Evolutionary conservation across 2,888 invertebrate genomes (phyloP).

Genomic region (Pseudococcus jackbeardsleyi): DNA sequence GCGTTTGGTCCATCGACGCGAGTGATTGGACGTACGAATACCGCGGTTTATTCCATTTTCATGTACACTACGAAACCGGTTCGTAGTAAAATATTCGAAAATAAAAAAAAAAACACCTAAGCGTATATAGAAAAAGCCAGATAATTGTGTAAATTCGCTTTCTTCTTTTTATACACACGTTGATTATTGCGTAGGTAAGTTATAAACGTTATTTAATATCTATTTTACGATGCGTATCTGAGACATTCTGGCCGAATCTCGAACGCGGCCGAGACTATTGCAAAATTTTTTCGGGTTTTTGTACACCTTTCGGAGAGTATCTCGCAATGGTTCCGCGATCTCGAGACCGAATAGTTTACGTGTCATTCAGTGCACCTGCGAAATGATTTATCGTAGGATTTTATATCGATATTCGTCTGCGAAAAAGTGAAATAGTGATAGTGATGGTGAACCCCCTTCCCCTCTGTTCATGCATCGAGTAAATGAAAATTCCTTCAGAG

Average conservation of each 20-base stretch:
- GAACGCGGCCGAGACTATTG: not conserved
- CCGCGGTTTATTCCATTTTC: constrained; percentile 37
- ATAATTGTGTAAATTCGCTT: constrained; percentile 49
- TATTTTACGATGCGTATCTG: constrained; percentile 31
- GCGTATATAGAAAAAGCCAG: constrained; percentile 8
- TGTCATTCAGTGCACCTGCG: not conserved
- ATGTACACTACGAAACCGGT: constrained; percentile 25
- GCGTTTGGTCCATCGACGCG: constrained; percentile 22
- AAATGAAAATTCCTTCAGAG: not conserved
- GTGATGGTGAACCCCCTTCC: not conserved
- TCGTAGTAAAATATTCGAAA: constrained; percentile 32
- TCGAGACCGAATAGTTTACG: constrained; percentile 19
- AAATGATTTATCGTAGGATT: not conserved
- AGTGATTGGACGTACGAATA: constrained; percentile 18
- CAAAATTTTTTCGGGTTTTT: constrained; percentile 41
- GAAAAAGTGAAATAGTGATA: not conserved
- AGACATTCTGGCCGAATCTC: constrained; percentile 33
- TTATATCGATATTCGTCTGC: not conserved
- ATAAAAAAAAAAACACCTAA: constrained; percentile 16
- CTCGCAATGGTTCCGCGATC: not conserved
- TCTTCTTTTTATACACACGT: constrained; percentile 47
- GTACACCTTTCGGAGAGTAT: not conserved
- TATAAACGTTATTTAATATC: constrained; percentile 42
- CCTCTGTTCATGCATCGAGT: too few relatives aligned
- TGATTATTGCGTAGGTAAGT: constrained; percentile 54